phyloP scores from a whole-genome alignment of 2,888 invertebrate species.

The Lydus trimaculatus region DNA sequence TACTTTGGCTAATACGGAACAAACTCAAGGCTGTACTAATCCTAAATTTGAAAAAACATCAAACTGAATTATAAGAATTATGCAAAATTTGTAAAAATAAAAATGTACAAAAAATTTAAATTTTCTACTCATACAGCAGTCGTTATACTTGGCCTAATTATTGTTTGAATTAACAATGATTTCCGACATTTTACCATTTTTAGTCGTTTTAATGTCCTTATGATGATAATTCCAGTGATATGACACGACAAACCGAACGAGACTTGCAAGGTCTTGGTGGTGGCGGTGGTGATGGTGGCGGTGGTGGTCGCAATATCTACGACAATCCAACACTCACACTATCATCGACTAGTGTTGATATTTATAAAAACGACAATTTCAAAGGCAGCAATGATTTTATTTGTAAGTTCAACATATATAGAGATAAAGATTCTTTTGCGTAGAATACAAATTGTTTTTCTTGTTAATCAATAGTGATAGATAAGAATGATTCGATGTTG shows the following conservation, averaged over 20 bases:
- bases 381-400: slow-evolving; percentile 70
- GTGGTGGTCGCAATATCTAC: slow-evolving; percentile 54
- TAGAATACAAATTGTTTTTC: slow-evolving; percentile 12
- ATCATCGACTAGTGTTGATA: slow-evolving; percentile 53
- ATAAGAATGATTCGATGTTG: slow-evolving; percentile 35
- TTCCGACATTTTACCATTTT: background rate
- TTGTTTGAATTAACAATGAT: background rate
- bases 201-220: background rate
- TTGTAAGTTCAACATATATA: slow-evolving; percentile 58
- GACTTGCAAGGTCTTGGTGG: slow-evolving; percentile 53
- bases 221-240: slow-evolving; percentile 22
- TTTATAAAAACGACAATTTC: slow-evolving; percentile 46
- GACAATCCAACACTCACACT: slow-evolving; percentile 55
- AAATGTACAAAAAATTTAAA: background rate
- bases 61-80: too few relatives aligned
- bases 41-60: too few relatives aligned
- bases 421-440: slow-evolving; percentile 15
- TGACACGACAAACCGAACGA: slow-evolving; percentile 41
- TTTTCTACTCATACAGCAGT: background rate
- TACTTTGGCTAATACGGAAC: too few relatives aligned
- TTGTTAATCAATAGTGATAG: slow-evolving; percentile 35
- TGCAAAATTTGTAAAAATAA: background rate
- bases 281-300: slow-evolving; percentile 40
- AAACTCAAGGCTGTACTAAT: too few relatives aligned
- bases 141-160: background rate